phyloP scores from a whole-genome alignment of 1,140 invertebrate genomes.

The Telenomus remus region DNA sequence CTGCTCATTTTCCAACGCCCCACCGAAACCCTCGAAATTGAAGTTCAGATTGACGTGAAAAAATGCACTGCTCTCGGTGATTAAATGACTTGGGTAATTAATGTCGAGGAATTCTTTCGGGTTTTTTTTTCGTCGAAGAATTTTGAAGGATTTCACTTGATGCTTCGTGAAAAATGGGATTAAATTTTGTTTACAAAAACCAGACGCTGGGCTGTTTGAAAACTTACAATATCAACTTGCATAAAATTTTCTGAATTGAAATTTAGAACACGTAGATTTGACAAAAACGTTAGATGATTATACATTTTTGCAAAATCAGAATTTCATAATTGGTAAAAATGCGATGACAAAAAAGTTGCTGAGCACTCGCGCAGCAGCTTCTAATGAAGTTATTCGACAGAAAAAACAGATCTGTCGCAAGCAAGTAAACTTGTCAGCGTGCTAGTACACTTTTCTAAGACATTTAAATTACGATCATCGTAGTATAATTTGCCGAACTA shows the following conservation, averaged over 20 bases:
- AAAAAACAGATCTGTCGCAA: constrained; percentile 19
- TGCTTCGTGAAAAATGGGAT: too few species aligned
- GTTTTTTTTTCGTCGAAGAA: neutral
- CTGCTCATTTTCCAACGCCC: constrained; percentile 40
- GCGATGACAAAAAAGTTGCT: constrained; percentile 11
- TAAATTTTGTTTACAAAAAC: too few species aligned
- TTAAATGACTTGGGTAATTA: constrained; percentile 14
- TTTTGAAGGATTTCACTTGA: too few species aligned
- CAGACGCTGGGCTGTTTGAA: too few species aligned
- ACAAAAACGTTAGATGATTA: neutral
- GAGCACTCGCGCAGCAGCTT: constrained; percentile 19
- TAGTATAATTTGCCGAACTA: constrained; percentile 20
- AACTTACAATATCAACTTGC: too few species aligned
- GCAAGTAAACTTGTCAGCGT: constrained; percentile 2
- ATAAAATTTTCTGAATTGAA: too few species aligned
- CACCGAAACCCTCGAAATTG: constrained; percentile 28
- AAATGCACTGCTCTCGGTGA: constrained; percentile 14
- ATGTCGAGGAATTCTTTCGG: neutral
- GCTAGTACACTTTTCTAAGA: constrained; percentile 5
- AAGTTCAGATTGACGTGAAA: constrained; percentile 20
- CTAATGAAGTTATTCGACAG: constrained; percentile 38
- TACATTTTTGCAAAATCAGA: neutral
- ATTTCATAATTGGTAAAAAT: constrained; percentile 8
- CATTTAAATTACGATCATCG: constrained; percentile 13
- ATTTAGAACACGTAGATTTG: too few species aligned